These are phyloP conservation scores for Orthosia gothica DNA, from an alignment of 2,888 invertebrate genomes.

Conservation along the genomic window DNA sequence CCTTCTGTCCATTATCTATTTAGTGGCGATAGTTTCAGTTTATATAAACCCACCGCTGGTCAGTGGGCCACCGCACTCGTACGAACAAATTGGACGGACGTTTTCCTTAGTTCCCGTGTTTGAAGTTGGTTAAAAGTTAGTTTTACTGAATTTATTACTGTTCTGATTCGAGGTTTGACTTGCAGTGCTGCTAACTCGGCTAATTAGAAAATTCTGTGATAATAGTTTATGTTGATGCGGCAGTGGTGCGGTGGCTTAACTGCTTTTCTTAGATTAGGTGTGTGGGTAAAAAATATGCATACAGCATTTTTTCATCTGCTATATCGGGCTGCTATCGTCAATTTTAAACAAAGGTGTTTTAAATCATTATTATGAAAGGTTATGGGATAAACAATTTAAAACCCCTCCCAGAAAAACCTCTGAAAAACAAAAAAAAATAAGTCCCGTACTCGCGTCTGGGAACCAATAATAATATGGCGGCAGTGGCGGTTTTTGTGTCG, in stretches of 20 bases:
- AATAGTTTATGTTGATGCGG: background rate
- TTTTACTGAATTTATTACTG: constrained; percentile 51
- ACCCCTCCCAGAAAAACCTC: too few relatives aligned
- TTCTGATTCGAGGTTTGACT: constrained; percentile 20
- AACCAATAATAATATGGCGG: too few relatives aligned
- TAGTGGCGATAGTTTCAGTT: constrained; percentile 26
- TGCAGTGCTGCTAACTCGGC: constrained; percentile 15
- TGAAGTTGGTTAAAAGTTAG: constrained; percentile 54
- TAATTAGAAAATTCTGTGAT: constrained; percentile 24
- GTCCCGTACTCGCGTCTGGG: too few relatives aligned
- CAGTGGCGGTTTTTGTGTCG: too few relatives aligned
- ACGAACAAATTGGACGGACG: constrained; percentile 49
- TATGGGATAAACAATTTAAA: too few relatives aligned
- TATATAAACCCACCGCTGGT: constrained; percentile 43
- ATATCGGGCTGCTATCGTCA: too few relatives aligned
- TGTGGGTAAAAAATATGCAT: background rate
- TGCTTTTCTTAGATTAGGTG: background rate
- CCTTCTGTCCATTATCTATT: constrained; percentile 12
- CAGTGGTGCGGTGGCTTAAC: background rate
- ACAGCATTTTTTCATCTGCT: too few relatives aligned
- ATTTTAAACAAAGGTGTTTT: too few relatives aligned
- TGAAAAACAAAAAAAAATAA: too few relatives aligned
- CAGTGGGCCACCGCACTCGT: constrained; percentile 57
- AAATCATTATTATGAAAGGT: too few relatives aligned
- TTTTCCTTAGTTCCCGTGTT: constrained; percentile 47